These are phyloP conservation scores for Buathra laborator DNA, from an alignment of 2,888 invertebrate species.

Conservation along the genomic window DNA sequence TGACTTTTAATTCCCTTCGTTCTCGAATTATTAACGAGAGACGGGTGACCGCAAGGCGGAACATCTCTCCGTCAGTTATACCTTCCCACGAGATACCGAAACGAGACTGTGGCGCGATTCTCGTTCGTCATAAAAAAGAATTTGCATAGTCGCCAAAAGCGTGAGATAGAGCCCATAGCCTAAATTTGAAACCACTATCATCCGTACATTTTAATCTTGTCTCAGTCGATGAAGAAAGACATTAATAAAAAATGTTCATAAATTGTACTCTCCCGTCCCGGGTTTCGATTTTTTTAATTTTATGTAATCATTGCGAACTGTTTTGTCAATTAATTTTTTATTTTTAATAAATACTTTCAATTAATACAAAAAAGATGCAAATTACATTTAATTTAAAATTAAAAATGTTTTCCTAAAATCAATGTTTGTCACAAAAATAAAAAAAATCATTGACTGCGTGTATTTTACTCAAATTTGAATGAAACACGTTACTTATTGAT, in stretches of 20 bases:
- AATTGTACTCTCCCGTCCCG: neutral
- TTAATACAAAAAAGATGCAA: too few species aligned
- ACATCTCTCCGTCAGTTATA: constrained; percentile 23
- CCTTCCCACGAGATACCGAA: constrained; percentile 27
- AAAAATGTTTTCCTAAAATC: too few species aligned
- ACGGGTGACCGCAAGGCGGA: constrained; percentile 25
- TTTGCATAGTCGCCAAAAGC: constrained; percentile 41
- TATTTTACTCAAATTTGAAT: too few species aligned
- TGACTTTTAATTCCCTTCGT: constrained; percentile 4
- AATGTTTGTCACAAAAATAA: too few species aligned
- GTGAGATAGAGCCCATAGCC: constrained; percentile 23
- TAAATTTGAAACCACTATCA: neutral
- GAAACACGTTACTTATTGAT: too few species aligned
- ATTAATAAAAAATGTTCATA: neutral
- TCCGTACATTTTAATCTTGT: neutral
- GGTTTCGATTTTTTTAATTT: neutral
- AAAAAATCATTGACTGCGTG: too few species aligned
- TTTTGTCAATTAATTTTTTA: too few species aligned
- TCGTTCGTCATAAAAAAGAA: constrained; percentile 22
- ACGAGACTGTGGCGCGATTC: constrained; percentile 13
- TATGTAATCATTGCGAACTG: neutral
- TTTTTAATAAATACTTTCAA: too few species aligned
- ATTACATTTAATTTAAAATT: too few species aligned
- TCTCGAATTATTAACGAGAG: constrained; percentile 13
- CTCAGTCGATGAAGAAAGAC: neutral